phyloP scores from a whole-genome alignment of 2,888 invertebrate species.

The Drosophila borborema region DNA sequence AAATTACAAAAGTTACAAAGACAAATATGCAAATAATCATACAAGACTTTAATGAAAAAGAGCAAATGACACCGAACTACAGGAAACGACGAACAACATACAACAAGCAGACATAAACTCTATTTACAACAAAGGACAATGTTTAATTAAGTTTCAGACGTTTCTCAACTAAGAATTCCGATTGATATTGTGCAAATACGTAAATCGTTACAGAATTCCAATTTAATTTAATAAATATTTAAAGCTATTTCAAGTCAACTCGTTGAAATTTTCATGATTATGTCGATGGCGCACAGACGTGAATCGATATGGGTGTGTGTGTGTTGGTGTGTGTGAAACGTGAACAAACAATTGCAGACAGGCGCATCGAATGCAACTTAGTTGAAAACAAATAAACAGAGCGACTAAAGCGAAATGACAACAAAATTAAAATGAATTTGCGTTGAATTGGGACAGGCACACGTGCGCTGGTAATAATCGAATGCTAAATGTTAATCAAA shows the following conservation, averaged over 20 bases:
- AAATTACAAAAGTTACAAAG: conserved; percentile 14
- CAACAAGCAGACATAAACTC: neutral
- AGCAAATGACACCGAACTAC: neutral
- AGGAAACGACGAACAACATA: neutral
- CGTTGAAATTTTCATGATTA: conserved; percentile 5
- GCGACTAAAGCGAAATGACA: conserved; percentile 20
- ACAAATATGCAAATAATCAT: conserved; percentile 18
- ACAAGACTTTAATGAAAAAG: conserved; percentile 6
- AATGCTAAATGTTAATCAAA: conserved; percentile 64
- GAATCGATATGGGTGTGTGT: neutral
- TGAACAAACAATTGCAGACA: conserved; percentile 29
- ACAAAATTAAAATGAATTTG: conserved; percentile 37
- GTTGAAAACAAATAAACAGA: conserved; percentile 33
- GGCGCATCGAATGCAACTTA: conserved; percentile 17
- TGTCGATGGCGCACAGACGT: neutral
- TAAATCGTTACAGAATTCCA: conserved; percentile 1
- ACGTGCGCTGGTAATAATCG: conserved; percentile 46
- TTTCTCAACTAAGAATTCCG: conserved; percentile 8
- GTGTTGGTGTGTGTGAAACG: conserved; percentile 28
- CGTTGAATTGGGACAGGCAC: neutral
- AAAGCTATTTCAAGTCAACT: conserved; percentile 11
- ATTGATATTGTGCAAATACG: conserved; percentile 31
- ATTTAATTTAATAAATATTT: conserved; percentile 8
- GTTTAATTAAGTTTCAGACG: neutral
- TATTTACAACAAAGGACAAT: neutral